Conservation (phyloP, 2,113 vertebrate genomes). For the Anolis sagrei region DNA sequence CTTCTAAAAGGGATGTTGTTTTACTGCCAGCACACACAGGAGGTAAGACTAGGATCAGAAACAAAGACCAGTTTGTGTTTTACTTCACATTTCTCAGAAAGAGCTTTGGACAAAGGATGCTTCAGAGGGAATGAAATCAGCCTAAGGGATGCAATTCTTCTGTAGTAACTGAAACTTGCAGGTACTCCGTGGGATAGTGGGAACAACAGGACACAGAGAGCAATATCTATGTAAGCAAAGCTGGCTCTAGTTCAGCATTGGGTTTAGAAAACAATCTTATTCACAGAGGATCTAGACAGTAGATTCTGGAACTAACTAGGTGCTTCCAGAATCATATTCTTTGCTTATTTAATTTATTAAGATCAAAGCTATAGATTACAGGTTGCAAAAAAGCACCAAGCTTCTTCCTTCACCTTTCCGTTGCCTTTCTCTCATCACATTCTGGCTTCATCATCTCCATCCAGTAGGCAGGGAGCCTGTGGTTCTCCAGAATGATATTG, state of each 20-base stretch:
- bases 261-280: neutral
- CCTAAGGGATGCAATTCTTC: slow-evolving; percentile 25
- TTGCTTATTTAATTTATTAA: neutral
- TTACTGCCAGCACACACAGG: slow-evolving; percentile 55
- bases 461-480: neutral
- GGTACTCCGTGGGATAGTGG: neutral
- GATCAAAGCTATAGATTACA: neutral
- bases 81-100: slow-evolving; percentile 60
- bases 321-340: neutral
- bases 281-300: neutral
- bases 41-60: slow-evolving; percentile 58
- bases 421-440: neutral
- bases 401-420: neutral
- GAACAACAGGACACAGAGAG: neutral
- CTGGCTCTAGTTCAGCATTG: neutral
- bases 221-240: neutral
- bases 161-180: neutral
- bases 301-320: neutral
- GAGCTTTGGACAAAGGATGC: slow-evolving; percentile 54
- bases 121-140: slow-evolving; percentile 42
- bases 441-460: neutral
- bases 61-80: slow-evolving; percentile 61
- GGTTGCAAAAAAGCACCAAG: neutral
- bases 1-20: slow-evolving; percentile 54
- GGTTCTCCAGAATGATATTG: neutral